Evolutionary conservation across 2,113 vertebrate genomes (phyloP).

Genomic region (Poeciliopsis retropinna): DNA sequence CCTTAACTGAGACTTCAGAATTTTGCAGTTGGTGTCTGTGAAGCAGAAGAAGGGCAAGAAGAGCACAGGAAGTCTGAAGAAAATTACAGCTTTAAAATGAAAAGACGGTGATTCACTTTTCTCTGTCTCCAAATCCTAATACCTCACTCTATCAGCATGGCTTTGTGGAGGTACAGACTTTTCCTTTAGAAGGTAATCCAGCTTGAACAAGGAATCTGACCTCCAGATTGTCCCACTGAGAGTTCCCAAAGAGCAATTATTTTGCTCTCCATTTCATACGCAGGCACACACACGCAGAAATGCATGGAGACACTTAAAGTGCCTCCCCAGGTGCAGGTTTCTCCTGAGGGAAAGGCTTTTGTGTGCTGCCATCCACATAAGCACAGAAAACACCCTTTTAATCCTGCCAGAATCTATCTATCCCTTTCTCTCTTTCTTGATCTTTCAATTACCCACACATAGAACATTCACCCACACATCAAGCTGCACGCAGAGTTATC

Average conservation of each 20-base stretch:
- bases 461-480: slow-evolving; percentile 10
- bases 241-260: slow-evolving; percentile 32
- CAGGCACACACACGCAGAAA: slow-evolving; percentile 35
- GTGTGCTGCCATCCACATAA: slow-evolving; percentile 66
- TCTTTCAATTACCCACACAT: slow-evolving; percentile 17
- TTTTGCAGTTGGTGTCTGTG: slow-evolving; percentile 12
- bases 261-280: slow-evolving; percentile 31
- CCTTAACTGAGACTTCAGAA: slow-evolving; percentile 34
- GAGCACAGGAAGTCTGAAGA: slow-evolving; percentile 56
- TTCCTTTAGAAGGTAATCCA: slow-evolving; percentile 74
- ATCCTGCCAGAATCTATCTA: slow-evolving; percentile 58
- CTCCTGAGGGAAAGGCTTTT: slow-evolving; percentile 73
- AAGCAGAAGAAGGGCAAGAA: not conserved
- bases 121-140: slow-evolving; percentile 57
- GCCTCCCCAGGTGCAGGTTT: slow-evolving; percentile 70
- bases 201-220: slow-evolving; percentile 52
- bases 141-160: slow-evolving; percentile 51
- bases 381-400: slow-evolving; percentile 69
- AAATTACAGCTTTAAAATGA: slow-evolving; percentile 68
- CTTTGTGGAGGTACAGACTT: slow-evolving; percentile 65
- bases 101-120: slow-evolving; percentile 59
- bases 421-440: slow-evolving; percentile 25
- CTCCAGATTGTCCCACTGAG: slow-evolving; percentile 44
- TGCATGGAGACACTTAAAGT: slow-evolving; percentile 31
- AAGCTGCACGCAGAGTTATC: not conserved